These are phyloP conservation scores for Camponotus floridanus DNA, from an alignment of 1,140 invertebrate species.

Conservation along the genomic window DNA sequence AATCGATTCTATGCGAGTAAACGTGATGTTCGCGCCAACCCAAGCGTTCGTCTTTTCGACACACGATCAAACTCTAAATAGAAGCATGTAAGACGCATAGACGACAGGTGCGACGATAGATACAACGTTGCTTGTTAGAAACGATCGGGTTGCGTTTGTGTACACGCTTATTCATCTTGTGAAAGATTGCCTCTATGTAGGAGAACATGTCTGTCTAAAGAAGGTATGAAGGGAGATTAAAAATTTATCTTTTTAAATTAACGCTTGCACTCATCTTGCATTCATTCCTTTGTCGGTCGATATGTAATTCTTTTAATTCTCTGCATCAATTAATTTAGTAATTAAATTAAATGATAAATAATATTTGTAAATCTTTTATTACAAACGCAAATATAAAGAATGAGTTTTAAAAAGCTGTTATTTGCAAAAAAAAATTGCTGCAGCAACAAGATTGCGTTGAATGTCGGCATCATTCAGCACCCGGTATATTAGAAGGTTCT, in stretches of 20 bases:
- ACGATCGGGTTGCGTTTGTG: conserved; percentile 8
- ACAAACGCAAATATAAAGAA: neutral
- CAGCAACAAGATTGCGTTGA: neutral
- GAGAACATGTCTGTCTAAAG: neutral
- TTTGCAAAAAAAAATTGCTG: neutral
- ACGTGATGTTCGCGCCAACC: neutral
- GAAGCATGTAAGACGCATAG: conserved; percentile 23
- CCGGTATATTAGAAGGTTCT: conserved; percentile 35
- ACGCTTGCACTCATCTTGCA: neutral
- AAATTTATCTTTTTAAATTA: conserved; percentile 10
- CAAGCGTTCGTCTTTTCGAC: conserved; percentile 39
- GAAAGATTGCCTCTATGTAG: conserved; percentile 9
- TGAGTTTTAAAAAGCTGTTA: neutral
- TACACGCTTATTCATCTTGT: conserved; percentile 46
- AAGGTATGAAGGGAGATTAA: neutral
- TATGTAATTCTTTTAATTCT: neutral
- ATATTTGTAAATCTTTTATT: neutral
- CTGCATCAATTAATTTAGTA: neutral
- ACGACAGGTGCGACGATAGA: conserved; percentile 49
- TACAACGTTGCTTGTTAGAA: conserved; percentile 49
- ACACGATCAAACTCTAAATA: conserved; percentile 31
- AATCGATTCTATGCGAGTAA: conserved; percentile 37
- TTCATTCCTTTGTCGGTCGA: neutral
- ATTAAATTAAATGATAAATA: neutral
- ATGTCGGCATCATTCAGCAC: neutral